These are phyloP conservation scores for Lissocephala sabroskyi DNA, from an alignment of 2,888 invertebrate genomes.

Conservation along the genomic window DNA sequence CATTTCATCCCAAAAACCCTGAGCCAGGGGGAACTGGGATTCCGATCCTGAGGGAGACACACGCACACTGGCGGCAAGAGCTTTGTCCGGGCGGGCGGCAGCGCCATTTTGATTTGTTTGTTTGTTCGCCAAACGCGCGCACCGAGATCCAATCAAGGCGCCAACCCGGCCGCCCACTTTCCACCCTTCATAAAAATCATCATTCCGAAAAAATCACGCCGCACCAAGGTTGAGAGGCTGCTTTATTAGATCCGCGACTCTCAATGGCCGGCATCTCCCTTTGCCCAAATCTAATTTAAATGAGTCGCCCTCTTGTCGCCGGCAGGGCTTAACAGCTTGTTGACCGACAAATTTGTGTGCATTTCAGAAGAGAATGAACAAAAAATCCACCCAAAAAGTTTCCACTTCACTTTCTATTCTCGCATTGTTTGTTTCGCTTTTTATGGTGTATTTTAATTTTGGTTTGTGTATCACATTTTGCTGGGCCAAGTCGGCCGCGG, in stretches of 20 bases:
- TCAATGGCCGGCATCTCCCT: neutral
- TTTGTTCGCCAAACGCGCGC: neutral
- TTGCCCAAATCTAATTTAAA: slow-evolving; percentile 25
- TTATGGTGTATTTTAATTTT: neutral
- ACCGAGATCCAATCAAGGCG: neutral
- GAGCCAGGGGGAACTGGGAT: no score
- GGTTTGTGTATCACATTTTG: neutral
- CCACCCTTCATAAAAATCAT: neutral
- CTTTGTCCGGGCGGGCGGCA: neutral
- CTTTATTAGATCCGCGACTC: neutral
- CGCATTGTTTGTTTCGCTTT: slow-evolving; percentile 2
- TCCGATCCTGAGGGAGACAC: no score
- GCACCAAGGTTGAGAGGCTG: neutral
- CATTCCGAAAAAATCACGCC: neutral
- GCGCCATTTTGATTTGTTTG: slow-evolving; percentile 6
- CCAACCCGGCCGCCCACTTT: neutral
- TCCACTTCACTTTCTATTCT: slow-evolving; percentile 2
- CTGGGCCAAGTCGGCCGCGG: neutral
- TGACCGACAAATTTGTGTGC: slow-evolving; percentile 3
- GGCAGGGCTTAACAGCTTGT: neutral
- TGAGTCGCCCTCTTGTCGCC: slow-evolving; percentile 16
- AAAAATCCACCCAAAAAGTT: no score
- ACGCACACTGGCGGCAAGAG: no score
- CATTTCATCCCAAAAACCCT: slow-evolving; percentile 11
- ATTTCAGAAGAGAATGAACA: no score